Percentiles rank a stretch among this genome's conserved stretches.
These are phyloP conservation scores for Psilanteris sp. DNA, from an alignment of 1,140 invertebrate genomes.

Conservation along the genomic window DNA sequence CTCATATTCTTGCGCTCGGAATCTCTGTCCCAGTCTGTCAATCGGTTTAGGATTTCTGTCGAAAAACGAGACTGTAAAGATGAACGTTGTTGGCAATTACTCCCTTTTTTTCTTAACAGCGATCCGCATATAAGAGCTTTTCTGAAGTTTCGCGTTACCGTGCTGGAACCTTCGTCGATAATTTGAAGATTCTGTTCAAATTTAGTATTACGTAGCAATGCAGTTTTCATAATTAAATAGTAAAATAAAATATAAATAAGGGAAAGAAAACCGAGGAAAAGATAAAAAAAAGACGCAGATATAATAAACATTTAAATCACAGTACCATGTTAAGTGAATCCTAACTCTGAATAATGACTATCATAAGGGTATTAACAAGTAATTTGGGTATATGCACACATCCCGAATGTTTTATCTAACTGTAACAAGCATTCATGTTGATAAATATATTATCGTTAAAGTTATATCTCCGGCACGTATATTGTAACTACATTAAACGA, in stretches of 20 bases:
- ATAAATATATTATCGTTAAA: slow-evolving; percentile 55
- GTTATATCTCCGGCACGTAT: slow-evolving; percentile 56
- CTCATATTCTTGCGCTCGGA: slow-evolving; percentile 24
- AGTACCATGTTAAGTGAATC: slow-evolving; percentile 45
- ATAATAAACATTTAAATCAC: slow-evolving; percentile 12
- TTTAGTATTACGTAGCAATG: slow-evolving; percentile 66
- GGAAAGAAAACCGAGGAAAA: slow-evolving; percentile 2
- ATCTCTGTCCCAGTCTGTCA: slow-evolving; percentile 35
- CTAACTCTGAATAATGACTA: slow-evolving; percentile 62
- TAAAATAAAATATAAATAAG: background rate
- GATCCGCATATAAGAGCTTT: background rate
- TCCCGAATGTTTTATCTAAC: slow-evolving; percentile 47
- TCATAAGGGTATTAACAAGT: slow-evolving; percentile 68
- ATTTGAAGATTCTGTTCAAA: slow-evolving; percentile 63
- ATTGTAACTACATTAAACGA: slow-evolving; percentile 59
- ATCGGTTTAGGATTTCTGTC: slow-evolving; percentile 31
- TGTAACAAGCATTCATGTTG: slow-evolving; percentile 49
- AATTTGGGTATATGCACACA: slow-evolving; percentile 59
- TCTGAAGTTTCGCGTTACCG: slow-evolving; percentile 25
- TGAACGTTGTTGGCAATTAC: slow-evolving; percentile 25
- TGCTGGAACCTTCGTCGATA: slow-evolving; percentile 56
- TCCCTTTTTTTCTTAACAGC: slow-evolving; percentile 7
- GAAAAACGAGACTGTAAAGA: slow-evolving; percentile 37
- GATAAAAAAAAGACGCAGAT: background rate
- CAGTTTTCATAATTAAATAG: slow-evolving; percentile 43